Evolutionary conservation across 2,113 vertebrate species (phyloP).

Genomic region (Pedetes capensis): DNA sequence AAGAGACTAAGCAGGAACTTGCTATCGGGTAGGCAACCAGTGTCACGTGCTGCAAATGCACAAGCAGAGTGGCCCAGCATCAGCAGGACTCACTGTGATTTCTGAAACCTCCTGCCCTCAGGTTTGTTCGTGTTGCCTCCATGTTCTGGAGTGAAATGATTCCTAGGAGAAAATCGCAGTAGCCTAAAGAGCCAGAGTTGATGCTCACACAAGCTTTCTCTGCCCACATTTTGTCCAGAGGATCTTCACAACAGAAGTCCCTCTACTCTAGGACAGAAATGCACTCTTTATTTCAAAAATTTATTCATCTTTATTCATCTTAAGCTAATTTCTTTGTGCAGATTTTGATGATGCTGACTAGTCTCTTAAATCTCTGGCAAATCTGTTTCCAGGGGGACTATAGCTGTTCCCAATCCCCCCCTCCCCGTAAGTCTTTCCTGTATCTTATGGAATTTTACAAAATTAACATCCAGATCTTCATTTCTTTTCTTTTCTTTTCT

Average conservation of each 20-base stretch:
- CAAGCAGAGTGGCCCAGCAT: neutral
- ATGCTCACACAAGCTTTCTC: neutral
- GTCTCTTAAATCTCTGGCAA: neutral
- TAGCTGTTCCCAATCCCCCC: neutral
- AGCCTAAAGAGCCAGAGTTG: neutral
- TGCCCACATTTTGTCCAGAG: neutral
- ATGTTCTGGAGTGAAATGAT: neutral
- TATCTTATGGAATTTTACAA: neutral
- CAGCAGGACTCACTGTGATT: neutral
- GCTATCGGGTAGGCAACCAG: neutral
- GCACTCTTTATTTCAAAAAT: neutral
- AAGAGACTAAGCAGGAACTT: neutral
- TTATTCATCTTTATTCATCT: neutral
- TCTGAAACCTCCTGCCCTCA: neutral
- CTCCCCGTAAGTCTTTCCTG: neutral
- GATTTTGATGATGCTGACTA: neutral
- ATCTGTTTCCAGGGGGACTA: neutral
- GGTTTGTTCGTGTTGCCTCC: neutral
- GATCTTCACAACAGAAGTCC: neutral
- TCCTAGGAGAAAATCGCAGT: neutral
- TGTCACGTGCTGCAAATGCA: neutral
- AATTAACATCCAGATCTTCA: neutral
- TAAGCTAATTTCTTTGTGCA: fast-evolving
- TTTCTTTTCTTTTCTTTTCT: neutral
- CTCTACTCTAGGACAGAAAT: neutral